phyloP scores from a whole-genome alignment of 2,113 vertebrate genomes.

The Oreochromis spilurus region DNA sequence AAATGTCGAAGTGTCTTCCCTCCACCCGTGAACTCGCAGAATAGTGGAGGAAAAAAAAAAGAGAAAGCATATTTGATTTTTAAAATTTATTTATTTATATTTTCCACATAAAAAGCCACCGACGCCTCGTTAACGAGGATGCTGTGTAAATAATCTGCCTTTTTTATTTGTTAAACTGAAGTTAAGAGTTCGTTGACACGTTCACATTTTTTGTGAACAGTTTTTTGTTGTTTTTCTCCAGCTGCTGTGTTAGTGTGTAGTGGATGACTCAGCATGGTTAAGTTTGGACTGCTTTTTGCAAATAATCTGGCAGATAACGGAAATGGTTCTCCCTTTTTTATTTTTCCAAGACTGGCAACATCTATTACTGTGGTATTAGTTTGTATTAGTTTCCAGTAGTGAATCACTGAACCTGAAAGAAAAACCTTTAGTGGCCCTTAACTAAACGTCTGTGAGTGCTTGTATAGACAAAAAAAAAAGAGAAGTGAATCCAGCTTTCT shows the following conservation, averaged over 20 bases:
- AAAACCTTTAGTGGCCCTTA: neutral
- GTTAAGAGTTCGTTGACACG: neutral
- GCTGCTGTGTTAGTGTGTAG: neutral
- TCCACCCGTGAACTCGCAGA: neutral
- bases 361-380: neutral
- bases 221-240: neutral
- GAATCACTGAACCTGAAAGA: neutral
- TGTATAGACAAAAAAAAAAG: neutral
- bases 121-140: neutral
- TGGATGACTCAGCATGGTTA: neutral
- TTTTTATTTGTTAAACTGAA: neutral
- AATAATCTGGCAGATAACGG: neutral
- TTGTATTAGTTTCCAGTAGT: neutral
- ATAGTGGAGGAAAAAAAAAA: neutral
- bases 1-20: conserved; percentile 24
- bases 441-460: neutral
- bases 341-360: neutral
- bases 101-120: neutral
- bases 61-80: neutral
- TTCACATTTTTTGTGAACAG: neutral
- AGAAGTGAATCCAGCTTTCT: neutral
- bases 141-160: neutral
- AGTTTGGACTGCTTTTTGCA: neutral
- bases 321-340: neutral
- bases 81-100: neutral